Evolutionary conservation across 2,888 invertebrate genomes (phyloP), one percentile per base, ranked within the genome.

Genomic region (Plagiodera versicolora): DNA sequence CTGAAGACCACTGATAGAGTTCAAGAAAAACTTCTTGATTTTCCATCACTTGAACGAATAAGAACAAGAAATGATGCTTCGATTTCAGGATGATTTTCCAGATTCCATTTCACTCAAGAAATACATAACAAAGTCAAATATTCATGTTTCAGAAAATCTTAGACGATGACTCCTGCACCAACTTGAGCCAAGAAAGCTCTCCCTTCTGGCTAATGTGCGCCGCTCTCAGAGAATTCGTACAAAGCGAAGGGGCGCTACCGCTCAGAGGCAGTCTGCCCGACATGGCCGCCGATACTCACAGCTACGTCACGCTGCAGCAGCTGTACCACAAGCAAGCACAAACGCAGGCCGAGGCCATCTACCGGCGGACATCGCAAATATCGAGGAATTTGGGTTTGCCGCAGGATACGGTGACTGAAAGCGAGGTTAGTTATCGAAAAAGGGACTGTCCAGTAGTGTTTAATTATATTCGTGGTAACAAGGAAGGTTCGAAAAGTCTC

Each of bases 251-350:
- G 4, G 83, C 86, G 66, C 81, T 98, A 18, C 98, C 98, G 5
- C 79, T 98, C 4, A 86, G 90, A 72, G 98, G 98, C 18, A 86
- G 90, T 8, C 81, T 98, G 46, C 98, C 98, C 1, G 98, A 98
- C 76, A 98, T 98, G 98, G 95, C 95, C 2, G 90, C 97, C 1
- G 95, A 97, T 70, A 96, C 97, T 3, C 89, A 89, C 62, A 89
- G 93, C 71, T 98, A 94, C 78, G 88, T 98, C 48, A 86, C 89
- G 64, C 83, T 98, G 56, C 97, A 97, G 78, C 93, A 92, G 78
- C 85, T 96, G 78, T 90, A 95, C 76, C 87, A 91, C 61, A 87
- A 88, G 35, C 93, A 95, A 81, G 94, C 97, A 0, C 82, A 87
- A 51, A 83, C 87, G 65, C 96, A 98, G 81, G 86, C 89, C 0